Evolutionary conservation across 2,113 vertebrate genomes (phyloP).

Genomic region (Engraulis encrasicolus): DNA sequence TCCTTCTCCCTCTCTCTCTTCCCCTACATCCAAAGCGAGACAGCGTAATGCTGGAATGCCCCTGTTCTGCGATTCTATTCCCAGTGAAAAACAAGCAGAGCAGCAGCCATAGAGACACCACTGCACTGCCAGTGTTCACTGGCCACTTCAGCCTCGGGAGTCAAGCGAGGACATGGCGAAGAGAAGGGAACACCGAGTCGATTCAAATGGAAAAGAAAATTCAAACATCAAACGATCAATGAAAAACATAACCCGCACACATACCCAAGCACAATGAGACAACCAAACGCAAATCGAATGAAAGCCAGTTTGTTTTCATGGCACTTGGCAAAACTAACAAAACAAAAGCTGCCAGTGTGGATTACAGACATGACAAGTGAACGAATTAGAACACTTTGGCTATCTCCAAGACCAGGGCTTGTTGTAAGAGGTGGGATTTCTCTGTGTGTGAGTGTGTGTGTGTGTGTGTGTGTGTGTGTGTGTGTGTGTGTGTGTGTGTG

Average conservation of each 20-base stretch:
- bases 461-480: too few relatives aligned
- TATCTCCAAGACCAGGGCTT: neutral
- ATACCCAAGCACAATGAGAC: neutral
- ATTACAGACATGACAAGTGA: conserved; percentile 46
- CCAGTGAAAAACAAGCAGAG: neutral
- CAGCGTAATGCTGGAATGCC: neutral
- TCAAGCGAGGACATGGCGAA: neutral
- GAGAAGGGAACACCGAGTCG: neutral
- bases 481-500: too few relatives aligned
- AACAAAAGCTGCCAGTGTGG: neutral
- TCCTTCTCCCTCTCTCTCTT: neutral
- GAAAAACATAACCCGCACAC: too few relatives aligned
- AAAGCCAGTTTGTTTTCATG: neutral
- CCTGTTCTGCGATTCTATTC: neutral
- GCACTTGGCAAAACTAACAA: neutral
- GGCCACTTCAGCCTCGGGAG: neutral
- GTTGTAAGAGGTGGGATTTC: neutral
- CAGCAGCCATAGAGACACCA: neutral
- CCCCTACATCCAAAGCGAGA: neutral
- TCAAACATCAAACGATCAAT: too few relatives aligned
- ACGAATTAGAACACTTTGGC: conserved; percentile 43
- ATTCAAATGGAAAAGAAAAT: neutral
- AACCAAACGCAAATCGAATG: neutral
- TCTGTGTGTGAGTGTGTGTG: too few relatives aligned
- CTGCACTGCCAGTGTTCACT: neutral